Percentiles rank a stretch among this genome's conserved stretches.
phyloP scores from a whole-genome alignment of 2,113 vertebrate genomes.

The Sigmodon hispidus region DNA sequence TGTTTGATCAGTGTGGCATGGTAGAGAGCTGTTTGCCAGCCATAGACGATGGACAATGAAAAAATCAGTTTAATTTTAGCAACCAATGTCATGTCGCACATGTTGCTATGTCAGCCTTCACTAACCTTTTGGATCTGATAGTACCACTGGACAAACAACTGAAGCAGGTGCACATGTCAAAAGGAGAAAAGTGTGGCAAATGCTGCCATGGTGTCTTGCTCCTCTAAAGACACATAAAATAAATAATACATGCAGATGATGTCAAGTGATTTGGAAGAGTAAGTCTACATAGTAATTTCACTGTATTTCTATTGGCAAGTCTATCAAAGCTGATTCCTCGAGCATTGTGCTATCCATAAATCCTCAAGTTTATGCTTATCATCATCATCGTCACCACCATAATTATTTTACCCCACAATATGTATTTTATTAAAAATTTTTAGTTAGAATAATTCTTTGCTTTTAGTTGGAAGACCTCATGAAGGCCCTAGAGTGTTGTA shows the following conservation, averaged over 20 bases:
- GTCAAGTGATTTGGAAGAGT: conserved; percentile 32
- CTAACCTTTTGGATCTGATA: background rate
- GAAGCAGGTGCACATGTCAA: background rate
- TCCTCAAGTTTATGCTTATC: background rate
- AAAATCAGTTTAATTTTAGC: conserved; percentile 33
- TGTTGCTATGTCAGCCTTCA: background rate
- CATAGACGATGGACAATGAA: background rate
- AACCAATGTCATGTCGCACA: background rate
- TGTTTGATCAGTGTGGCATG: background rate
- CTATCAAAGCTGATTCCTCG: conserved; percentile 50
- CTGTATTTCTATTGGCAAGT: conserved; percentile 25
- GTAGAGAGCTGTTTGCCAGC: background rate
- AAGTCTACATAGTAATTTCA: conserved; percentile 32
- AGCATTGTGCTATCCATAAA: conserved; percentile 47
- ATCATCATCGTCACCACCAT: background rate
- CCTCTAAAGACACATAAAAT: conserved; percentile 12
- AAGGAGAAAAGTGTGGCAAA: conserved; percentile 1
- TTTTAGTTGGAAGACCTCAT: conserved; percentile 55
- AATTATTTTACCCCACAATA: conserved; percentile 28
- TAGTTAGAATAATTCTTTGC: conserved; percentile 55
- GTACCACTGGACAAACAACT: background rate
- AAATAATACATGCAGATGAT: conserved; percentile 11
- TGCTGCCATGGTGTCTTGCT: background rate
- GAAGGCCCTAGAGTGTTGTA: conserved; percentile 57
- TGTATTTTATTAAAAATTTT: conserved; percentile 74